Evolutionary conservation across 1,140 invertebrate genomes (phyloP).

Genomic region (Cephus cinctus): DNA sequence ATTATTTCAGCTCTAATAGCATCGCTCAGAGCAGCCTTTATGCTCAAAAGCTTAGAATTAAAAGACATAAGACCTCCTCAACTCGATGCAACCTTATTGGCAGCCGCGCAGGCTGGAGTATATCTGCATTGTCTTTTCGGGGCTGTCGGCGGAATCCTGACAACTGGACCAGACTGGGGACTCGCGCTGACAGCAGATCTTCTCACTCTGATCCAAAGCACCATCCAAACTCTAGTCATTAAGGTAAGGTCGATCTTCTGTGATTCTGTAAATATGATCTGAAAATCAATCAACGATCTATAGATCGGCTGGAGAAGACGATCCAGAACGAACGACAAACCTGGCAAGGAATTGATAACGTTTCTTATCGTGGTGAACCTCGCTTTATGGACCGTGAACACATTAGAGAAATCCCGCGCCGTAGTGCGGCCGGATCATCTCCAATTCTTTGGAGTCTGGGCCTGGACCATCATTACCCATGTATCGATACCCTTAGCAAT

Average conservation of each 20-base stretch:
- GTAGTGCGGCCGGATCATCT: constrained; percentile 78
- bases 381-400: constrained; percentile 84
- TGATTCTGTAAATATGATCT: too few relatives aligned
- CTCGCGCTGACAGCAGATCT: constrained; percentile 61
- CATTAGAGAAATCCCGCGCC: constrained; percentile 79
- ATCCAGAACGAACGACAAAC: constrained; percentile 68
- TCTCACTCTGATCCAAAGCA: constrained; percentile 61
- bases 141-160: constrained; percentile 76
- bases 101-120: constrained; percentile 84
- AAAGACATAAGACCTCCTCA: constrained; percentile 58
- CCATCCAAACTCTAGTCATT: constrained; percentile 75
- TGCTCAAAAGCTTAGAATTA: constrained; percentile 46
- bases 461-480: constrained; percentile 85
- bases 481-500: constrained; percentile 83
- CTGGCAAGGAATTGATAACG: constrained; percentile 79
- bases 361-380: constrained; percentile 83
- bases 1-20: constrained; percentile 44
- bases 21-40: constrained; percentile 46
- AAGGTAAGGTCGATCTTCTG: too few relatives aligned
- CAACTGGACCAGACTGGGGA: constrained; percentile 59
- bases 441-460: constrained; percentile 78
- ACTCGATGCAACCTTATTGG: constrained; percentile 81
- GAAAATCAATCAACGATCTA: constrained; percentile 1
- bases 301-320: constrained; percentile 78
- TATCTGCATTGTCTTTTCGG: constrained; percentile 89